These are phyloP conservation scores for Cyprinodon diabolis DNA, from an alignment of 2,797 vertebrate species.

Conservation along the genomic window DNA sequence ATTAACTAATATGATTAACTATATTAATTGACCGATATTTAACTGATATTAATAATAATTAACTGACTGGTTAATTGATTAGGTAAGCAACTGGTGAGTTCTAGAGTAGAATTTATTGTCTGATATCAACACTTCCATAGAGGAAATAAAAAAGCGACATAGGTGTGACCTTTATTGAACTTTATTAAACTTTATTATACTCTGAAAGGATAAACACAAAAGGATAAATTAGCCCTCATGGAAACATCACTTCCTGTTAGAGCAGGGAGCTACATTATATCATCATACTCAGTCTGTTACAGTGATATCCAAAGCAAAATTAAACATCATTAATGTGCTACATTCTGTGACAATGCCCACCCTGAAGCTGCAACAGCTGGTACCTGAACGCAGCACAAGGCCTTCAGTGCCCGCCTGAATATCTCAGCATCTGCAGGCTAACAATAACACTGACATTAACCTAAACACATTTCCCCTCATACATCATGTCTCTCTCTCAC, in stretches of 20 bases:
- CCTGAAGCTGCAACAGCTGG: not conserved
- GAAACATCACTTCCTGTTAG: conserved; percentile 29
- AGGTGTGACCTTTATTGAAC: not conserved
- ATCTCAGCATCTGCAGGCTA: not conserved
- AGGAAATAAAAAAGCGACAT: not conserved
- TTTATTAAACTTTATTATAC: conserved; percentile 29
- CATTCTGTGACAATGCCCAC: not conserved
- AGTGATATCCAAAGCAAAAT: conserved; percentile 3
- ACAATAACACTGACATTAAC: not conserved
- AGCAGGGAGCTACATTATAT: conserved; percentile 1
- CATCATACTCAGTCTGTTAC: conserved; percentile 15
- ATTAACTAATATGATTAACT: too few species aligned
- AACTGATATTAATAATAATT: too few species aligned
- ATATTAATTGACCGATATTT: too few species aligned
- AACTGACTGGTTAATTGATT: not conserved
- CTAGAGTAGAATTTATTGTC: not conserved
- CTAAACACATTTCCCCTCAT: conserved; percentile 9
- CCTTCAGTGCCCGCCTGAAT: not conserved
- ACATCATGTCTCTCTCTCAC: conserved; percentile 5
- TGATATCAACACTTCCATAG: not conserved
- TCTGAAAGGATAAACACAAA: conserved; percentile 42
- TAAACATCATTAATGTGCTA: not conserved
- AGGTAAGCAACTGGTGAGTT: too few species aligned
- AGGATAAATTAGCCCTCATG: conserved; percentile 11
- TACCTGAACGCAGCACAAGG: conserved; percentile 17